Conservation (phyloP, 2,797 vertebrate genomes). For the Danio kyathit region DNA sequence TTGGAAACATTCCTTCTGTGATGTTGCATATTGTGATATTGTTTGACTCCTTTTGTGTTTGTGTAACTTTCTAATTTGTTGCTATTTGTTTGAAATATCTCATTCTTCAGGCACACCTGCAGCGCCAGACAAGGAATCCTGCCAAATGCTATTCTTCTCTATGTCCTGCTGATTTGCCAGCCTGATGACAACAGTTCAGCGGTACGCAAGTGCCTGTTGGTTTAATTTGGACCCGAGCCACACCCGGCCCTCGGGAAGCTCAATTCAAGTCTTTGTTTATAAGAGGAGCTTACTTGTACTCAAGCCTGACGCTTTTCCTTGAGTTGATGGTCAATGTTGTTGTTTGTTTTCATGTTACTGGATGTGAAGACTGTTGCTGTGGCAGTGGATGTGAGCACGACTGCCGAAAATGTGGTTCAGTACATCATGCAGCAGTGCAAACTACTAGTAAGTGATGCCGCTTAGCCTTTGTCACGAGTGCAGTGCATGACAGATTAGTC, state of each 20-base stretch:
- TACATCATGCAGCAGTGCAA: slow-evolving; percentile 70
- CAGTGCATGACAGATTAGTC: neutral
- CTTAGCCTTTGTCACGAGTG: neutral
- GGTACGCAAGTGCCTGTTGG: slow-evolving; percentile 57
- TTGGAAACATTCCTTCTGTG: neutral
- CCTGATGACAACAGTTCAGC: slow-evolving; percentile 64
- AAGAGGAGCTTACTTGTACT: neutral
- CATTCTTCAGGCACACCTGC: slow-evolving; percentile 73
- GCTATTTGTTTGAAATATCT: slow-evolving; percentile 24
- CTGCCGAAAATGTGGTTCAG: slow-evolving; percentile 73
- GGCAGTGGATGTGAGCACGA: slow-evolving; percentile 69
- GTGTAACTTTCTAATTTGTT: neutral
- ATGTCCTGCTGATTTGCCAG: slow-evolving; percentile 70
- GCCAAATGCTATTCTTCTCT: slow-evolving; percentile 68
- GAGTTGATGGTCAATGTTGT: neutral
- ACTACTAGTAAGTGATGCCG: slow-evolving; percentile 70
- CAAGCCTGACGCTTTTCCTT: neutral
- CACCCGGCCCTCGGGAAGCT: slow-evolving; percentile 17
- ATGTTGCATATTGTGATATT: neutral
- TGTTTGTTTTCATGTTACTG: slow-evolving; percentile 6
- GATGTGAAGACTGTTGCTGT: slow-evolving; percentile 57
- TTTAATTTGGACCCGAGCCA: neutral
- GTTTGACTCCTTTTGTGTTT: neutral
- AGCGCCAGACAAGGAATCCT: slow-evolving; percentile 74
- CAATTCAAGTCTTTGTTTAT: slow-evolving; percentile 21